A percentile compares a stretch with the other conserved stretches of the same genome.
Evolutionary conservation across 2,797 vertebrate genomes (phyloP).

Genomic region (Arctocebus calabarensis): DNA sequence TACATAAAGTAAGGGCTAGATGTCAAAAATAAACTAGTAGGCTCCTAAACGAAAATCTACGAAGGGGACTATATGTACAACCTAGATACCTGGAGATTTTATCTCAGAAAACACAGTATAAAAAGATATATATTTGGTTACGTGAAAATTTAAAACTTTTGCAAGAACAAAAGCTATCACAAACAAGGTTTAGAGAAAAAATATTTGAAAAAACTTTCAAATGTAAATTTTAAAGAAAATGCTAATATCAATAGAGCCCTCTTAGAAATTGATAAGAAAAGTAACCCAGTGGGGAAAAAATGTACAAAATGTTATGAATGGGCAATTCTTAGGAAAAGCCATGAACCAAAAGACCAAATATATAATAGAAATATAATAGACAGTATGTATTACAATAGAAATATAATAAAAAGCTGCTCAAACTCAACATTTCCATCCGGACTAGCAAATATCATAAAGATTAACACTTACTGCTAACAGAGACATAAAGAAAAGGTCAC

Average conservation of each 20-base stretch:
- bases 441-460: constrained; percentile 31
- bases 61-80: background rate
- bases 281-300: constrained; percentile 8
- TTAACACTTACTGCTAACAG: background rate
- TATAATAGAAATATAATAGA: background rate
- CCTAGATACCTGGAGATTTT: background rate
- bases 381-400: no score
- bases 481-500: constrained; percentile 42
- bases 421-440: background rate
- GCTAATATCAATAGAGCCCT: background rate
- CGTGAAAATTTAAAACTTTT: background rate
- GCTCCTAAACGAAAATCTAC: constrained; percentile 30
- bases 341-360: background rate
- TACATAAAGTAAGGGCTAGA: constrained; percentile 2
- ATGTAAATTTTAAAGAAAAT: constrained; percentile 16
- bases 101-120: background rate
- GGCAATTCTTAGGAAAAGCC: background rate
- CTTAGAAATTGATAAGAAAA: background rate
- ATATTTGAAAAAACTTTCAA: background rate
- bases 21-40: constrained; percentile 37
- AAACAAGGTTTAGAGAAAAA: background rate
- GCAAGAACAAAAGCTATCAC: background rate
- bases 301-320: background rate
- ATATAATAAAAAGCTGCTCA: constrained; percentile 6
- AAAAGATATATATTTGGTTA: background rate